Conservation (phyloP, 2,888 invertebrate genomes). For the Spisula subtruncata region DNA sequence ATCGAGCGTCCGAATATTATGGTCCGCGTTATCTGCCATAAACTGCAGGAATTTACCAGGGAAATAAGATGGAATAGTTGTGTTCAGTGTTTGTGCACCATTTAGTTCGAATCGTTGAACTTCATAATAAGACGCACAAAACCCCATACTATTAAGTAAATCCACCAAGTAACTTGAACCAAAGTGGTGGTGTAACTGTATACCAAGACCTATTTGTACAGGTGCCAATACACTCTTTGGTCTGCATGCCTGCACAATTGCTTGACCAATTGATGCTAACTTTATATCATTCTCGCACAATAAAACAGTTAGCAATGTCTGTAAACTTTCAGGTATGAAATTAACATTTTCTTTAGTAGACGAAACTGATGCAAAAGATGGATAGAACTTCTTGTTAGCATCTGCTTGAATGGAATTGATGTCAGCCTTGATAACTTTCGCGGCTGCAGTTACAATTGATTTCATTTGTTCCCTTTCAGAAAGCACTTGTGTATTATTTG, state of each 20-base stretch:
- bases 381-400: slow-evolving; percentile 9
- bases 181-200: slow-evolving; percentile 66
- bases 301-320: neutral
- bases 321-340: slow-evolving; percentile 33
- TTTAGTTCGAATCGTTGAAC: neutral
- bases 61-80: no score
- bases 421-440: slow-evolving; percentile 40
- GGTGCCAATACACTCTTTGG: slow-evolving; percentile 65
- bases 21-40: slow-evolving; percentile 34
- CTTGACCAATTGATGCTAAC: slow-evolving; percentile 4
- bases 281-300: neutral
- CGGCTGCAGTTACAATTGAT: slow-evolving; percentile 38
- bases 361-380: neutral
- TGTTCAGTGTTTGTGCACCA: neutral
- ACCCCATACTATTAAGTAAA: slow-evolving; percentile 18
- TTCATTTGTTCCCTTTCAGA: slow-evolving; percentile 16
- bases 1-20: slow-evolving; percentile 34
- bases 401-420: neutral
- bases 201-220: slow-evolving; percentile 64
- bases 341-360: slow-evolving; percentile 6
- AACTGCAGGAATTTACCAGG: neutral
- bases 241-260: slow-evolving; percentile 56
- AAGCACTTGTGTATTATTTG: neutral
- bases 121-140: slow-evolving; percentile 19
- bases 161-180: slow-evolving; percentile 71